phyloP scores from a whole-genome alignment of 1,140 invertebrate genomes.

The Littorina saxatilis region DNA sequence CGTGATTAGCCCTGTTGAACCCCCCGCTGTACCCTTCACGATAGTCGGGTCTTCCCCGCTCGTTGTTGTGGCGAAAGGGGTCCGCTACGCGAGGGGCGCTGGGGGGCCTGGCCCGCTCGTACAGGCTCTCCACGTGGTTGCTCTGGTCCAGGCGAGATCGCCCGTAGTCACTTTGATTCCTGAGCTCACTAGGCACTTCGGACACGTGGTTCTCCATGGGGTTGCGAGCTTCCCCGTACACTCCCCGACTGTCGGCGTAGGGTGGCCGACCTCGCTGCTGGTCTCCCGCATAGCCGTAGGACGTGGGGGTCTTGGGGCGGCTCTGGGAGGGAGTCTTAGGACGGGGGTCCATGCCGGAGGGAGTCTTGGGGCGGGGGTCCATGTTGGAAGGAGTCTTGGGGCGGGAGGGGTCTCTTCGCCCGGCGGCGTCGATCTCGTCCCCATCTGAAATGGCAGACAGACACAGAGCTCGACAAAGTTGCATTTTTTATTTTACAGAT shows the following conservation, averaged over 20 bases:
- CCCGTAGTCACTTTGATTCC: slow-evolving; percentile 49
- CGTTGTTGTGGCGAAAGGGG: slow-evolving; percentile 49
- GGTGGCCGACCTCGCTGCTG: slow-evolving; percentile 38
- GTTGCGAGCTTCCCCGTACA: slow-evolving; percentile 2
- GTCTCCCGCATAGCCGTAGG: slow-evolving; percentile 47
- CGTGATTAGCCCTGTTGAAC: neutral
- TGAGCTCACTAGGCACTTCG: slow-evolving; percentile 4
- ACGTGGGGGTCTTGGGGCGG: slow-evolving; percentile 68
- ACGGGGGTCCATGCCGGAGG: slow-evolving; percentile 46
- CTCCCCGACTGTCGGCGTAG: slow-evolving; percentile 31
- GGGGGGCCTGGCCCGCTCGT: slow-evolving; percentile 57
- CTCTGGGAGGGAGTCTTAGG: slow-evolving; percentile 63
- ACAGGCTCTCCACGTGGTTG: slow-evolving; percentile 46
- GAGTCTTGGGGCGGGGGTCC: slow-evolving; percentile 53
- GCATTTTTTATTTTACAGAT: slow-evolving; percentile 19
- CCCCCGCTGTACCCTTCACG: slow-evolving; percentile 29
- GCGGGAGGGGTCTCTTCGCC: slow-evolving; percentile 37
- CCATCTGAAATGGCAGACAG: slow-evolving; percentile 51
- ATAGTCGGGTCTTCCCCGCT: slow-evolving; percentile 23
- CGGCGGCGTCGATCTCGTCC: slow-evolving; percentile 53
- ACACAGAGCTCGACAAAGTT: slow-evolving; percentile 39
- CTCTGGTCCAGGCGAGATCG: slow-evolving; percentile 54
- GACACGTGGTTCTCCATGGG: slow-evolving; percentile 24
- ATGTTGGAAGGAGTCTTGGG: slow-evolving; percentile 54
- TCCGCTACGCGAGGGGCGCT: slow-evolving; percentile 63